These are phyloP conservation scores for Montipora capricornis DNA, from an alignment of 64 coral and sea anemone species.

Conservation along the genomic window DNA sequence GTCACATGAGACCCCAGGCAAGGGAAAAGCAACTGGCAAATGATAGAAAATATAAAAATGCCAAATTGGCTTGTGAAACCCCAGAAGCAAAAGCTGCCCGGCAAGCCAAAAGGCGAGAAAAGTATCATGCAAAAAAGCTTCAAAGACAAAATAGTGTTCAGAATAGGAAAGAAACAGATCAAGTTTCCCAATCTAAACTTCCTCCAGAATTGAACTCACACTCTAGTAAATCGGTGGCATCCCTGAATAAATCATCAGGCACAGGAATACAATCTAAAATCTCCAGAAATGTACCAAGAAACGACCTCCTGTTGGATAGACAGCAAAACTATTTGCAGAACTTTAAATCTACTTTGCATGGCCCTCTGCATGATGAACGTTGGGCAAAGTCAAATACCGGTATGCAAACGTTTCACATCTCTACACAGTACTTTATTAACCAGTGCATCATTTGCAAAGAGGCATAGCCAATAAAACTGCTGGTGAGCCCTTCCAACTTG, in stretches of 20 bases:
- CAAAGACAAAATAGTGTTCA: not conserved
- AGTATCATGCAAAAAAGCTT: not conserved
- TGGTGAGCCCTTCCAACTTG: not conserved
- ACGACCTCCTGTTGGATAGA: not conserved
- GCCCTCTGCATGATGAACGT: constrained; percentile 11
- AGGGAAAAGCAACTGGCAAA: constrained; percentile 2
- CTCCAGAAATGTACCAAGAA: not conserved
- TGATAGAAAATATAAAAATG: not conserved
- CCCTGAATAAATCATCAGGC: not conserved
- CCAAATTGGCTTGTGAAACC: not conserved
- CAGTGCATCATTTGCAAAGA: constrained; percentile 18
- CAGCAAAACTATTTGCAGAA: constrained; percentile 24
- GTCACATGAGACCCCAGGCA: not conserved
- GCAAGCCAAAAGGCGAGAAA: not conserved
- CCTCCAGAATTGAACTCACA: not conserved
- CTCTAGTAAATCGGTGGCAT: not conserved
- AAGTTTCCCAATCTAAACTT: not conserved
- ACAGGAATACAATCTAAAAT: not conserved
- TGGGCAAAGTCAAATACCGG: constrained; percentile 18
- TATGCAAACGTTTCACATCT: not conserved
- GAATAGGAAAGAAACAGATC: not conserved
- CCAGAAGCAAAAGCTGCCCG: not conserved
- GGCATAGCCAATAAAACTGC: not conserved
- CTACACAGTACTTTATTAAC: constrained; percentile 12
- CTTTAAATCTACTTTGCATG: not conserved